Conservation (phyloP, 2,888 invertebrate genomes). For the Trisateles emortualis region DNA sequence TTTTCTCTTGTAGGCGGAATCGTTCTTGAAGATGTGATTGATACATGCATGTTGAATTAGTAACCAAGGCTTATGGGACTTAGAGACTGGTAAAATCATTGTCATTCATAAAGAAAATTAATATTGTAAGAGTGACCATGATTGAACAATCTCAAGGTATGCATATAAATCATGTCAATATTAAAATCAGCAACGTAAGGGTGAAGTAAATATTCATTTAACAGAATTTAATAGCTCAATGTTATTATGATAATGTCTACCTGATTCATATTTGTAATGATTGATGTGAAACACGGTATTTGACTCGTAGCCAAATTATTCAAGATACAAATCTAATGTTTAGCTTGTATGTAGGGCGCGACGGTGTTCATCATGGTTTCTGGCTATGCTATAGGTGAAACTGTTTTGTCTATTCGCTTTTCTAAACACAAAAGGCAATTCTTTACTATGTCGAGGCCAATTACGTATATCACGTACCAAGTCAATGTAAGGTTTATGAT, state of each 20-base stretch:
- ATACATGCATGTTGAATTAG: slow-evolving; percentile 30
- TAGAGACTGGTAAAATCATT: slow-evolving; percentile 12
- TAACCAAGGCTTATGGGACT: slow-evolving; percentile 14
- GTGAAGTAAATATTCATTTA: too few relatives aligned
- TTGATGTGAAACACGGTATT: neutral
- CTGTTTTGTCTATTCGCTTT: slow-evolving; percentile 21
- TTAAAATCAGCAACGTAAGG: neutral
- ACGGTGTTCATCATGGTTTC: slow-evolving; percentile 27
- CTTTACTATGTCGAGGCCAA: slow-evolving; percentile 46
- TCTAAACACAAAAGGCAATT: slow-evolving; percentile 40
- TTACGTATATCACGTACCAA: slow-evolving; percentile 32
- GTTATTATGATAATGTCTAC: neutral
- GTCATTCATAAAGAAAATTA: slow-evolving; percentile 9
- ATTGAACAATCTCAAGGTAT: slow-evolving; percentile 15
- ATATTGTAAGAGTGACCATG: slow-evolving; percentile 14
- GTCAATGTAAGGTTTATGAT: slow-evolving; percentile 23
- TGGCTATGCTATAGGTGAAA: slow-evolving; percentile 32
- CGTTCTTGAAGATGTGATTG: slow-evolving; percentile 34
- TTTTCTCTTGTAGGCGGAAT: slow-evolving; percentile 45
- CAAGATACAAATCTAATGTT: slow-evolving; percentile 20
- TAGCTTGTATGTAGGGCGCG: slow-evolving; percentile 13
- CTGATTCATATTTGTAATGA: neutral
- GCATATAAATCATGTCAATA: slow-evolving; percentile 17
- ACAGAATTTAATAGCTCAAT: too few relatives aligned
- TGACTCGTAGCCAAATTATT: slow-evolving; percentile 3